phyloP scores from a whole-genome alignment of 2,113 vertebrate genomes.

The Hippocampus abdominalis region DNA sequence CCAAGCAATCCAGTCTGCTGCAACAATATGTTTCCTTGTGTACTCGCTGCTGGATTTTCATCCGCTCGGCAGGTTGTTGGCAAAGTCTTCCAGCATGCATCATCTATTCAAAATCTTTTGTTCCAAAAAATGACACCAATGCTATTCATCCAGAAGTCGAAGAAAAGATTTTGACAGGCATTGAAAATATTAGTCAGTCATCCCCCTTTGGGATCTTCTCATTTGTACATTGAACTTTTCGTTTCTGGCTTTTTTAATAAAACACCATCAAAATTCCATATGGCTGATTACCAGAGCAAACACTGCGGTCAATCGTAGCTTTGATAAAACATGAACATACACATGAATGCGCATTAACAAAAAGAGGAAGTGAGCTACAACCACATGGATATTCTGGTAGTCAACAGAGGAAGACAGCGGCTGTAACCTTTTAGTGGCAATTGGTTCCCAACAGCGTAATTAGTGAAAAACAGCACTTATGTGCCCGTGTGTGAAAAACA shows the following conservation, averaged over 20 bases:
- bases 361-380: constrained; percentile 6
- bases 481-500: neutral
- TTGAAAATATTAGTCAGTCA: neutral
- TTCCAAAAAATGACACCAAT: neutral
- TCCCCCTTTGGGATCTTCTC: neutral
- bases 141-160: neutral
- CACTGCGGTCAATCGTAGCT: neutral
- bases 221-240: neutral
- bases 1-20: neutral
- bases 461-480: constrained; percentile 3
- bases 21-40: constrained; percentile 3
- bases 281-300: constrained; percentile 25
- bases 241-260: constrained; percentile 12
- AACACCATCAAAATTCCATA: constrained; percentile 35
- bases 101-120: neutral
- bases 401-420: constrained; percentile 11
- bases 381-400: constrained; percentile 4
- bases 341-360: neutral
- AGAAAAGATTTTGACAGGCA: no score
- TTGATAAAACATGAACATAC: constrained; percentile 9
- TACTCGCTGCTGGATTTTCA: neutral
- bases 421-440: constrained; percentile 5
- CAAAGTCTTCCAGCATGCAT: neutral
- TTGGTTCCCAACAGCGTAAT: constrained; percentile 19
- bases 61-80: neutral